A percentile compares a stretch with the other conserved stretches of the same genome.
Evolutionary conservation across 2,797 vertebrate species (phyloP).

Genomic region (Pantherophis alleghaniensis): DNA sequence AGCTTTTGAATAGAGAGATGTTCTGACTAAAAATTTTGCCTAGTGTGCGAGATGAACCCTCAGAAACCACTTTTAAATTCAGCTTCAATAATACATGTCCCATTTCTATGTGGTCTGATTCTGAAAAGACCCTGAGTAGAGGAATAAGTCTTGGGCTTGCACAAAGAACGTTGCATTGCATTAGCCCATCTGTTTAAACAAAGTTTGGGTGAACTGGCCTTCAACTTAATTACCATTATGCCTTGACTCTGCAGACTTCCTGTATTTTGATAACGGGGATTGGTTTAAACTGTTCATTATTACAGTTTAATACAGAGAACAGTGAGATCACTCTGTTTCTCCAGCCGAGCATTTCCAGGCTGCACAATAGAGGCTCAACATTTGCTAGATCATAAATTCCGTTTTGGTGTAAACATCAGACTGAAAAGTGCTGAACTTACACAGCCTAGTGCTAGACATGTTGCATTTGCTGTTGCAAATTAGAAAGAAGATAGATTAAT

Average conservation of each 20-base stretch:
- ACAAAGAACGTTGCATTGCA: background rate
- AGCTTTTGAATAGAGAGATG: background rate
- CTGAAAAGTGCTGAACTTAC: background rate
- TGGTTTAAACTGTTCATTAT: background rate
- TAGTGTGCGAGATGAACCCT: background rate
- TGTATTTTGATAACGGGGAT: background rate
- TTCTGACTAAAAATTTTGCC: background rate
- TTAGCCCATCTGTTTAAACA: background rate
- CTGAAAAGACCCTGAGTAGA: background rate
- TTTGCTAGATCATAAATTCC: background rate
- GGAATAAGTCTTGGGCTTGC: background rate
- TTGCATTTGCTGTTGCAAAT: background rate
- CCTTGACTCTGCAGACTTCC: background rate
- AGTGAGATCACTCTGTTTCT: background rate
- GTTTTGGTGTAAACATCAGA: background rate
- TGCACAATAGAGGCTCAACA: background rate
- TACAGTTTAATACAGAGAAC: background rate
- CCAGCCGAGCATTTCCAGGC: background rate
- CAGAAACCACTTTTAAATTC: background rate
- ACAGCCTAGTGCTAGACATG: background rate
- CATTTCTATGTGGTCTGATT: background rate
- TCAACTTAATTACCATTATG: background rate
- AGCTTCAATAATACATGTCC: background rate
- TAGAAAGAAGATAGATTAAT: background rate
- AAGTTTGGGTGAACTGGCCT: background rate